Conservation (phyloP, 1,140 invertebrate genomes). For the Hormaphis cornu region DNA sequence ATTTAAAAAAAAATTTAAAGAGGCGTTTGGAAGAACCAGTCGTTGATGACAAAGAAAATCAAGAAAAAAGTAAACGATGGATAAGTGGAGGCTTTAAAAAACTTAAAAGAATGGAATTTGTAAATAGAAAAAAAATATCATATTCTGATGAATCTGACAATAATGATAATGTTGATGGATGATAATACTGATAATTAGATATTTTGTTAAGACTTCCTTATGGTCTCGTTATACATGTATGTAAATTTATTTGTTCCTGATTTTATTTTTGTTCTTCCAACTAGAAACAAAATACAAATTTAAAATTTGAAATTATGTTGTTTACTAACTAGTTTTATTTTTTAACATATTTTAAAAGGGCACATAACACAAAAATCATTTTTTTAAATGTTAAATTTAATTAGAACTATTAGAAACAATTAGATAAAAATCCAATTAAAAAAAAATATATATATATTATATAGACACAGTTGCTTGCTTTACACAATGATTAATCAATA, state of each 20-base stretch:
- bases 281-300: not conserved
- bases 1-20: not conserved
- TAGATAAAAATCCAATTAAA: no score
- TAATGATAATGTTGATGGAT: slow-evolving; percentile 9
- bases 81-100: not conserved
- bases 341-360: slow-evolving; percentile 8
- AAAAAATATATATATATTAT: no score
- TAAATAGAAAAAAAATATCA: not conserved
- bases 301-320: no score
- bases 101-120: not conserved
- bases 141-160: not conserved
- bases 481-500: no score
- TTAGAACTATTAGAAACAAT: no score
- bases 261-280: slow-evolving; percentile 19
- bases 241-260: slow-evolving; percentile 27
- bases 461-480: no score
- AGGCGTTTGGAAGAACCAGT: not conserved
- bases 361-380: no score
- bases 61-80: not conserved
- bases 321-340: slow-evolving; percentile 20
- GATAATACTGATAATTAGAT: not conserved
- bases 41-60: slow-evolving; percentile 14
- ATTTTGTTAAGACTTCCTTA: slow-evolving; percentile 2
- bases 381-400: no score
- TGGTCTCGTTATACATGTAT: slow-evolving; percentile 1